Evolutionary conservation across 2,113 vertebrate species (phyloP), one percentile per base, ranked within the genome.

Genomic region (Pachypanchax playfairii): DNA sequence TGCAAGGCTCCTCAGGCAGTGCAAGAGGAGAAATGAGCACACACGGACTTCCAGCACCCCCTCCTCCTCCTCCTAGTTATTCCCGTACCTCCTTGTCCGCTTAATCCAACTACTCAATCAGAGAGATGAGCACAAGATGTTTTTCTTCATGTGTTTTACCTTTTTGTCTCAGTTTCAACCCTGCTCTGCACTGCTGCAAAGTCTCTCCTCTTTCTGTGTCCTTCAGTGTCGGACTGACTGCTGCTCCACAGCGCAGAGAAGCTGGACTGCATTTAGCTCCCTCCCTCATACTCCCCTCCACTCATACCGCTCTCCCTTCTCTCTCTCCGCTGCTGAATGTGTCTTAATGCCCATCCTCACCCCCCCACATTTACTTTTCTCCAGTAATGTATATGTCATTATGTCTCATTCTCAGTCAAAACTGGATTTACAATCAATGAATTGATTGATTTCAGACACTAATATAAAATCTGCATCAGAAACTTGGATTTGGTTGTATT

Each of bases 181-280:
- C 35, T 70, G 52, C 41, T 15, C 57, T 39, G 43, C 26, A 35
- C 52, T 58, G 50, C 41, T 50, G 50, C 14, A 46, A 41, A 63
- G 33, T 35, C 42, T 24, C 35, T 54, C 44, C 44, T 63, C 46
- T 10, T 44, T 62, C 56, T 1, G 64, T 28, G 84, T 78, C 80
- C 84, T 83, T 81, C 84, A 69, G 53, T 46, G 61, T 52, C 31
- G 65, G 84, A 77, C 77, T 70, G 39, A 41, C 67, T 71, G 57
- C 73, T 21, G 59, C 60, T 79, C 25, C 72, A 51, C 77, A 65
- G 77, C 57, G 56, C 79, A 76, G 61, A 60, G 67, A 25, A 61
- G 46, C 83, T 75, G 70, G 43, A 73, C 83, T 43, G 80, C 71
- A 63, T 75, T 58, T 71, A 67, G 31, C 53, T 35, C 66, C 2